A percentile compares a stretch with the other conserved stretches of the same genome.
Conservation (phyloP, 2,797 vertebrate species). For the Eurystomus glaucurus region DNA sequence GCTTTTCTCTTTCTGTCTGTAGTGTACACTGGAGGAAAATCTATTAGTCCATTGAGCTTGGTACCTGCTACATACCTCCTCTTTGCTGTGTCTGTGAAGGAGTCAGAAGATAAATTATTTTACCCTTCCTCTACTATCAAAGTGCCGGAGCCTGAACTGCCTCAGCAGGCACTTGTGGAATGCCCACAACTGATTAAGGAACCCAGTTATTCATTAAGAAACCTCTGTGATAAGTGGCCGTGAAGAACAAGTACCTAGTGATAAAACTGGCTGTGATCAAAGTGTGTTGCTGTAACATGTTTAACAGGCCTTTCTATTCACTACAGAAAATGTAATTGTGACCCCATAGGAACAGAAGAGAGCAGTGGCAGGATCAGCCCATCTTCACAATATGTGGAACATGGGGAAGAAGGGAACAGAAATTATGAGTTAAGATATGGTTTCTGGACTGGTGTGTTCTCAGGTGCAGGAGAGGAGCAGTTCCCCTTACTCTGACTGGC, state of each 20-base stretch:
- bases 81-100: neutral
- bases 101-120: neutral
- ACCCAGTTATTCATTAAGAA: constrained; percentile 30
- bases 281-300: neutral
- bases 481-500: neutral
- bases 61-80: neutral
- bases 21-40: neutral
- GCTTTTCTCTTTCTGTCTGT: neutral
- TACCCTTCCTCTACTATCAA: neutral
- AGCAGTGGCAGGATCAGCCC: neutral
- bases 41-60: neutral
- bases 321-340: constrained; percentile 15
- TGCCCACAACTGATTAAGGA: neutral
- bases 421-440: fast-evolving
- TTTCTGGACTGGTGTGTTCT: neutral
- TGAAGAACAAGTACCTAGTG: neutral
- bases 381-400: neutral
- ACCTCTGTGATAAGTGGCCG: constrained; percentile 4
- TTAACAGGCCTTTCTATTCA: constrained; percentile 3
- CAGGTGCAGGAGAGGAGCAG: neutral
- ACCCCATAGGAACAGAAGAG: neutral
- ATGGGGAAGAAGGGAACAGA: neutral
- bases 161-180: neutral
- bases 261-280: constrained; percentile 23
- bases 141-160: neutral